phyloP scores from a whole-genome alignment of 30 jellyfish, hydroid and myxozoan genomes.

The Aurelia coerulea region DNA sequence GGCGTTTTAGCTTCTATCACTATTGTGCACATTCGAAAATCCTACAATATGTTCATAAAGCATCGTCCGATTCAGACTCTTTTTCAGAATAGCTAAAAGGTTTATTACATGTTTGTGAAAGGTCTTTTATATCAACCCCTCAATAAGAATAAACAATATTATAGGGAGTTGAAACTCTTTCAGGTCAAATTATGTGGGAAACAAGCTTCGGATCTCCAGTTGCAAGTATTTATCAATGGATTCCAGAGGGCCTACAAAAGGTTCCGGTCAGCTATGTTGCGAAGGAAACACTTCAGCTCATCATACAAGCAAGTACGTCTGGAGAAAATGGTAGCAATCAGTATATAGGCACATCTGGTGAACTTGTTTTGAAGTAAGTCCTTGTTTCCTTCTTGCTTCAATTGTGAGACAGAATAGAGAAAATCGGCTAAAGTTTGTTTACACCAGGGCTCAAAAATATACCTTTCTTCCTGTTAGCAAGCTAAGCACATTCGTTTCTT shows the following conservation, averaged over 20 bases:
- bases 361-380: slow-evolving; percentile 88
- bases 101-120: no score
- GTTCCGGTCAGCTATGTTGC: slow-evolving; percentile 92
- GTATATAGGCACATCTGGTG: slow-evolving; percentile 82
- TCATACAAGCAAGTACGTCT: slow-evolving; percentile 78
- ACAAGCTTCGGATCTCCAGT: slow-evolving; percentile 87
- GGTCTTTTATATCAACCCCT: no score
- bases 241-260: slow-evolving; percentile 96
- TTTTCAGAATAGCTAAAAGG: no score
- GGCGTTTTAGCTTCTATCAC: no score
- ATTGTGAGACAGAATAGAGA: not conserved
- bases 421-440: no score
- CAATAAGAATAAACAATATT: no score
- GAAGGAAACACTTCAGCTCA: slow-evolving; percentile 84
- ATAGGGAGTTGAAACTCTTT: not conserved
- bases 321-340: slow-evolving; percentile 95
- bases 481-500: no score
- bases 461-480: no score
- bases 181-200: slow-evolving; percentile 96
- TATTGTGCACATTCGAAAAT: no score
- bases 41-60: no score
- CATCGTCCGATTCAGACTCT: no score
- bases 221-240: slow-evolving; percentile 95
- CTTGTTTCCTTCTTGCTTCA: not conserved
- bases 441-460: no score